Conservation (phyloP, 2,113 vertebrate species). For the Bufo bufo region DNA sequence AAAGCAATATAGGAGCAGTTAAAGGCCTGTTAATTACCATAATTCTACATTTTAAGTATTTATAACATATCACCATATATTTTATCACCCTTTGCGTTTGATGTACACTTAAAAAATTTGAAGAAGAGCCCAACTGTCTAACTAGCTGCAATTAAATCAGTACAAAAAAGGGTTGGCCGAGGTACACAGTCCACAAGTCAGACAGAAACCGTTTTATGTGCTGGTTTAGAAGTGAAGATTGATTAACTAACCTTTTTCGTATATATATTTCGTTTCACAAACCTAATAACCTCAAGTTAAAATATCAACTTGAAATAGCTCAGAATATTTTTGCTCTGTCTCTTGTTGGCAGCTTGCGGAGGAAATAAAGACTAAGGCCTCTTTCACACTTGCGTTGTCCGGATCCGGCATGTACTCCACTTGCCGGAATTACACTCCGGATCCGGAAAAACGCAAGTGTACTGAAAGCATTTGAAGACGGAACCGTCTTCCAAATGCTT, state of each 20-base stretch:
- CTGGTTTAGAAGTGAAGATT: neutral
- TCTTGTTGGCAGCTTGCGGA: neutral
- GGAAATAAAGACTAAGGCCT: neutral
- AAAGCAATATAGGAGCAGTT: neutral
- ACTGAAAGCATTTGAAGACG: too few species aligned
- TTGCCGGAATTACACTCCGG: too few species aligned
- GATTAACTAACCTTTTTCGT: neutral
- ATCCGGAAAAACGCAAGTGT: too few species aligned
- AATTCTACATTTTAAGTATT: constrained; percentile 42
- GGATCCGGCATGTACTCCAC: too few species aligned
- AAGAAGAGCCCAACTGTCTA: constrained; percentile 32
- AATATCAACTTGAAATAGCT: neutral
- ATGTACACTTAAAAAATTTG: neutral
- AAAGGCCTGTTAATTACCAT: constrained; percentile 22
- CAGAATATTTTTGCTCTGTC: neutral
- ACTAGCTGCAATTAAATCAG: constrained; percentile 22
- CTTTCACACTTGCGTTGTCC: too few species aligned
- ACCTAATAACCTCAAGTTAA: neutral
- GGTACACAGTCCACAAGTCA: neutral
- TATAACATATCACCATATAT: constrained; percentile 46
- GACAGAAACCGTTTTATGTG: constrained; percentile 9
- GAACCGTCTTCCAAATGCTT: too few species aligned
- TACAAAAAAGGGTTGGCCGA: neutral
- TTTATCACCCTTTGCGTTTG: constrained; percentile 37
- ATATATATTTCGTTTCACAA: neutral